Evolutionary conservation across 2,888 invertebrate species (phyloP).

Genomic region (Ornithoptera alexandrae): DNA sequence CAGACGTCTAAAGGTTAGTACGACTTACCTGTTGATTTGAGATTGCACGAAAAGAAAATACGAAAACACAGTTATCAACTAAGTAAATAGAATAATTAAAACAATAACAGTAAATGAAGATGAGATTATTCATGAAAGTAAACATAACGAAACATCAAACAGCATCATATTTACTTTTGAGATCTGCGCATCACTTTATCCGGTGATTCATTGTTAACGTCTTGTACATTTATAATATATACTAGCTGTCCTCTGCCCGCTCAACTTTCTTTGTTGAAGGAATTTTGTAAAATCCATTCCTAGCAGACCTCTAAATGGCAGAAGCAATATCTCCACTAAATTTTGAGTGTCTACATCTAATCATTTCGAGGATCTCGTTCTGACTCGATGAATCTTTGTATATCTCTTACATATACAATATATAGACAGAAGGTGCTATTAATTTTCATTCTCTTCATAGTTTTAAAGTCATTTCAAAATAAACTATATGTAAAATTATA

Average conservation of each 20-base stretch:
- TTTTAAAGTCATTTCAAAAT: too few species aligned
- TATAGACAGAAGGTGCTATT: too few species aligned
- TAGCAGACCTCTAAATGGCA: too few species aligned
- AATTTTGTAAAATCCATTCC: too few species aligned
- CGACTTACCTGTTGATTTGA: neutral
- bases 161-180: neutral
- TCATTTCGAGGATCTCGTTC: too few species aligned
- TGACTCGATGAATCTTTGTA: too few species aligned
- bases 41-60: neutral
- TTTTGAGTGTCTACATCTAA: too few species aligned
- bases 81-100: neutral
- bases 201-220: neutral
- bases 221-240: neutral
- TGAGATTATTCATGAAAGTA: neutral
- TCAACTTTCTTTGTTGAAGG: too few species aligned
- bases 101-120: neutral
- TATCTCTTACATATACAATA: too few species aligned
- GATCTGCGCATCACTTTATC: neutral
- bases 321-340: too few species aligned
- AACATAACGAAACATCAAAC: neutral
- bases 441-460: too few species aligned
- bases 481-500: too few species aligned
- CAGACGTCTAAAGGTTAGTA: constrained; percentile 80
- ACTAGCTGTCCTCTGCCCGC: neutral
- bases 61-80: neutral